Base-by-base conservation (phyloP, 2,113 vertebrate species). In the Cheilinus undulatus region DNA sequence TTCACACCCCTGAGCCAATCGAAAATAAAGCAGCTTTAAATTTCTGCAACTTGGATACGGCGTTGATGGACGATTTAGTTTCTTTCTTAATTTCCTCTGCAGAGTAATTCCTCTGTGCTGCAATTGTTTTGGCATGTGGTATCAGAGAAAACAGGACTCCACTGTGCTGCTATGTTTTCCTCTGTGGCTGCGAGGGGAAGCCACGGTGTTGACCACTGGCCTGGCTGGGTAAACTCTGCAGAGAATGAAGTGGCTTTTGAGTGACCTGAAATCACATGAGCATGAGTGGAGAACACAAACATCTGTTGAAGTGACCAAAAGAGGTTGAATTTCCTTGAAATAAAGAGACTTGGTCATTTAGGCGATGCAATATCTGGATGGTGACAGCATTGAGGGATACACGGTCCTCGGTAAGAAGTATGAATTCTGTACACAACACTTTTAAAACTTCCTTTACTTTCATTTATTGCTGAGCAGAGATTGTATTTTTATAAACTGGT, bases 241-340 rank as follows among this genome's bases (percentile, higher is more conserved):
- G 54, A 67, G 32, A 69, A 17, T 19, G 27, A 66, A 58, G 73
- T 81, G 76, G 74, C 77, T 87, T 80, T 58, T 46, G 59, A 73
- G 32, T 78, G 82, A 84, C 78, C 76, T 53, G 51, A 77, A 87
- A 76, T 82, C 78, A 71, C 77, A 73, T 56, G 56, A 65, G 36
- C 69, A 75, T 14, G 61, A 61, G 58, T 9, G 17, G 54, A 60
- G 50, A 80, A 60, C 71, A 70, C 74, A 82, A 84, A 80, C 71
- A 80, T 83, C 50, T 72, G 53, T 24, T 15, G 9, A 53, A 58
- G 45, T 57, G 57, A 66, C 73, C 62, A 38, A 43, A 38, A 40
- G 4, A 40, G 57, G 43, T 73, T 28, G 3, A 26, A 52, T 69
- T 71, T 84, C 68, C 68, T 76, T 81, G 68, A 76, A 71, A 60